These are phyloP conservation scores for Petaurus breviceps DNA, from an alignment of 2,113 vertebrate genomes.

Conservation along the genomic window DNA sequence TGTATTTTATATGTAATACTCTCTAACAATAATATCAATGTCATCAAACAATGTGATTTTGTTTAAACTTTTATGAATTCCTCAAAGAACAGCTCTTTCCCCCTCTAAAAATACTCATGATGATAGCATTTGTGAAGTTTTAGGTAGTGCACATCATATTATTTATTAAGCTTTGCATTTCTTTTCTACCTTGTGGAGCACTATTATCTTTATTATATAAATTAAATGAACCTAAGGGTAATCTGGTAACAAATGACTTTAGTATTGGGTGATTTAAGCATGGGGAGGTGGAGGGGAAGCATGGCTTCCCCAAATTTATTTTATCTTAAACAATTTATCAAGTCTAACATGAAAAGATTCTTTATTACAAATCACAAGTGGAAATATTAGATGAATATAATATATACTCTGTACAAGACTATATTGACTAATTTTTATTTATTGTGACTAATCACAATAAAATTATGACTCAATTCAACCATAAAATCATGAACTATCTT, in stretches of 20 bases:
- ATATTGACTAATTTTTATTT: slow-evolving; percentile 15
- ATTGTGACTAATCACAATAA: neutral
- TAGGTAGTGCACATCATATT: neutral
- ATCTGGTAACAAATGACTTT: slow-evolving; percentile 11
- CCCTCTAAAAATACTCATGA: neutral
- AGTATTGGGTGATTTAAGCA: slow-evolving; percentile 28
- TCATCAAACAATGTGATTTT: slow-evolving; percentile 27
- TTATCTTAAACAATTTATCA: slow-evolving; percentile 29
- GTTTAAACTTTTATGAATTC: slow-evolving; percentile 42
- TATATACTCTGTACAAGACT: slow-evolving; percentile 21
- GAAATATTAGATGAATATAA: slow-evolving; percentile 39
- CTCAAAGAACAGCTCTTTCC: neutral
- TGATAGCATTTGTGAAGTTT: neutral
- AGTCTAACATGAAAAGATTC: slow-evolving; percentile 30
- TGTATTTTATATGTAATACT: slow-evolving; percentile 36
- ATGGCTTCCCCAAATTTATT: neutral
- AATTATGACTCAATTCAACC: neutral
- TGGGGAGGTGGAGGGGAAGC: neutral
- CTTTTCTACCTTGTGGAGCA: slow-evolving; percentile 4
- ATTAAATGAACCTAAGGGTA: slow-evolving; percentile 15
- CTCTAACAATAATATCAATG: slow-evolving; percentile 40
- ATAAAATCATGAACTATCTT: neutral
- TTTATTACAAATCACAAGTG: neutral
- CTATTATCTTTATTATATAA: slow-evolving; percentile 29
- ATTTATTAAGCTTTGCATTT: neutral